Conservation (phyloP, 2,888 invertebrate genomes). For the Philereme transversata region DNA sequence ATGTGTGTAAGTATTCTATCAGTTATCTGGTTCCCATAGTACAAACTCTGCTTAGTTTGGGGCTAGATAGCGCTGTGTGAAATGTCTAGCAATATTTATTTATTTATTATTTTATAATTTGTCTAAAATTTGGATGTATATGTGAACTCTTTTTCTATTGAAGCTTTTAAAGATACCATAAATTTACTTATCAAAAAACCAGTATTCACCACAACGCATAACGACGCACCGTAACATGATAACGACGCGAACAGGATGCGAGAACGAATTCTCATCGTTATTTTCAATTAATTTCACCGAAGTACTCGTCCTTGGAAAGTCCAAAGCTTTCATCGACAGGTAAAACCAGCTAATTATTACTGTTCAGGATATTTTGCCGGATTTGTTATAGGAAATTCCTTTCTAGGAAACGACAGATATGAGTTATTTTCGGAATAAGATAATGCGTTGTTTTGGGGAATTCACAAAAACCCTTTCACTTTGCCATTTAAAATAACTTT, state of each 20-base stretch:
- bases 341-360: constrained; percentile 32
- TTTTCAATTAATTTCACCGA: constrained; percentile 32
- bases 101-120: no score
- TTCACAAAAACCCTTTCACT: constrained; percentile 27
- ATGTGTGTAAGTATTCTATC: no score
- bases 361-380: constrained; percentile 31
- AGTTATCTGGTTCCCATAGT: no score
- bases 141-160: no score
- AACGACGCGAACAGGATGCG: constrained; percentile 41
- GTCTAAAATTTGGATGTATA: no score
- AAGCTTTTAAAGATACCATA: no score
- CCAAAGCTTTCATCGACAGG: constrained; percentile 33
- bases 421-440: constrained; percentile 12
- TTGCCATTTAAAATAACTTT: constrained; percentile 3
- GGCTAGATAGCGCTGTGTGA: no score
- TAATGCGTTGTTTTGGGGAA: constrained; percentile 15
- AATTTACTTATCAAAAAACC: no score
- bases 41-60: no score
- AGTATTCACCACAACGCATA: no score
- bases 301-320: constrained; percentile 35
- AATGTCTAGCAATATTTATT: no score
- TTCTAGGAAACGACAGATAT: constrained; percentile 32
- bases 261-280: constrained; percentile 30
- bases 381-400: constrained; percentile 34
- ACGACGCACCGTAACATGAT: constrained; percentile 28